Evolutionary conservation across 2,113 vertebrate genomes (phyloP), one percentile per base, ranked within the genome.

Genomic region (Vicugna pacos): DNA sequence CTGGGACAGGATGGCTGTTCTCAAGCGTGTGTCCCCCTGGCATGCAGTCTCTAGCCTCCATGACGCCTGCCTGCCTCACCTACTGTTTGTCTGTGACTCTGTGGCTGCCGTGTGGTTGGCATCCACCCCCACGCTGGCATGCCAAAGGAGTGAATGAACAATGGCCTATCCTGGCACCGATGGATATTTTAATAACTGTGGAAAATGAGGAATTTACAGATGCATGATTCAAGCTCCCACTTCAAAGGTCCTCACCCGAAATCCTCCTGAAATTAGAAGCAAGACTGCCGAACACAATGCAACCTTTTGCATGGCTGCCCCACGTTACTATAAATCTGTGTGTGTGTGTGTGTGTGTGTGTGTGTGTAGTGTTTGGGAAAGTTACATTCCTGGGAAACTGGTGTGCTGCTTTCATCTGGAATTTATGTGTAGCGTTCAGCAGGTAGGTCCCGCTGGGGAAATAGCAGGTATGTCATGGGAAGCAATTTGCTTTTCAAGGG

Each of bases 171-270:
- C 97, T 98, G 98, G 98, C 98, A 98, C 73, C 16, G 52, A 77
- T 6, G 85, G 93, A 50, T 58, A 54, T 98, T 98, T 98, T 97
- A 97, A 92, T 97, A 98, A 98, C 16, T 77, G 97, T 98, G 97
- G 98, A 98, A 98, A 98, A 98, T 56, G 82, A 97, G 89, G 96
- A 97, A 98, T 99, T 98, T 97, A 96, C 92, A 98, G 97, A 96
- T 54, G 50, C 13, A 56, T 98, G 98, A 98, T 96, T 98, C 98
- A 98, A 90, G 79, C 85, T 97, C 93, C 98, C 97, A 98, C 98
- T 98, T 97, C 97, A 98, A 98, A 98, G 97, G 93, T 7, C 0
- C 76, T 96, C 97, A 93, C 80, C 64, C 89, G 60, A 96, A 98
- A 94, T 94, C 97, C 97, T 97, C 96, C 97, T 58, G 93, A 97